Percentiles rank a stretch among this genome's conserved stretches.
Conservation (phyloP, 2,888 invertebrate species). For the Cloeon dipterum region DNA sequence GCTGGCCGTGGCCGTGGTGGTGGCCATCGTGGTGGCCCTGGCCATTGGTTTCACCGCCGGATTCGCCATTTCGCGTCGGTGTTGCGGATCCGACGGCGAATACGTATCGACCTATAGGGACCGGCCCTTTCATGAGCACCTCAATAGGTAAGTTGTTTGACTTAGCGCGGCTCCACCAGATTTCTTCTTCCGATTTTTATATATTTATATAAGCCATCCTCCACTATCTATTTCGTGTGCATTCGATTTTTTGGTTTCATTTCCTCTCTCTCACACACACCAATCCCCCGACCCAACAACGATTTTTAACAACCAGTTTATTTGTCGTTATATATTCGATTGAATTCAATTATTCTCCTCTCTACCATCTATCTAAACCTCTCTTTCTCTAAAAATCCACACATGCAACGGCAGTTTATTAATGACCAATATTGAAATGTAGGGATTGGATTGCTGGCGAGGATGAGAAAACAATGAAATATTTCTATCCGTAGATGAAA, state of each 20-base stretch:
- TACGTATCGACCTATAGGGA: constrained; percentile 16
- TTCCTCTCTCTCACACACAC: no score
- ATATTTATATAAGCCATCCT: not conserved
- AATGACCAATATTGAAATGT: no score
- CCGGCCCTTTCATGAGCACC: constrained; percentile 48
- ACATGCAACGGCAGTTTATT: no score
- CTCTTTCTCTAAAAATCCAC: no score
- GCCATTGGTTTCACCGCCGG: constrained; percentile 67
- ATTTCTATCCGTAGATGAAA: no score
- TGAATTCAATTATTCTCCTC: no score
- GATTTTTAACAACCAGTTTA: no score
- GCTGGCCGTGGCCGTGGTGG: constrained; percentile 53
- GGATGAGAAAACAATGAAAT: no score
- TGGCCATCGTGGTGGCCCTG: constrained; percentile 55
- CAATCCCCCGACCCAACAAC: no score
- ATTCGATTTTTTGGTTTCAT: not conserved
- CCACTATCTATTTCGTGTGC: no score
- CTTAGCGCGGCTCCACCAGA: not conserved
- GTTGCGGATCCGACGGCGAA: constrained; percentile 46
- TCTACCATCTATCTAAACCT: no score
- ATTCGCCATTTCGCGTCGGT: constrained; percentile 56
- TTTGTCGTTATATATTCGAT: not conserved
- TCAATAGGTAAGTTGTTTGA: constrained; percentile 34
- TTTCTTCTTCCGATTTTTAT: not conserved
- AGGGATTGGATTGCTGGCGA: constrained; percentile 1